A percentile compares a stretch with the other conserved stretches of the same genome.
Evolutionary conservation across 2,797 vertebrate species (phyloP).

Genomic region (Emys orbicularis): DNA sequence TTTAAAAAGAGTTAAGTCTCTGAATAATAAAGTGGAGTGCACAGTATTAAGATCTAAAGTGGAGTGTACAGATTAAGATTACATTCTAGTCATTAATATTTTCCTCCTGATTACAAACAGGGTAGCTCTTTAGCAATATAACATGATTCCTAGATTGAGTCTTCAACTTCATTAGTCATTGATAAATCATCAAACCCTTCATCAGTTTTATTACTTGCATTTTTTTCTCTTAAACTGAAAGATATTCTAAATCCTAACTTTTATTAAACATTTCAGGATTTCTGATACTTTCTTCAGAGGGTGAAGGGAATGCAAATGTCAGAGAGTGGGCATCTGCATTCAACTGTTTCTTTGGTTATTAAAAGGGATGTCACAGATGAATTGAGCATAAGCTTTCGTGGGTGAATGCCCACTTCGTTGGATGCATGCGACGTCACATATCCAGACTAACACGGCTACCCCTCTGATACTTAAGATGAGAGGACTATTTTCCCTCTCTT

Average conservation of each 20-base stretch:
- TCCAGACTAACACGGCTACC: no score
- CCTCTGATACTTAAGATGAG: no score
- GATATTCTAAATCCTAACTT: no score
- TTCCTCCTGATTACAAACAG: background rate
- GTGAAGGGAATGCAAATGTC: background rate
- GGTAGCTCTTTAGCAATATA: background rate
- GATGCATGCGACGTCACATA: no score
- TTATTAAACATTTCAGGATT: background rate
- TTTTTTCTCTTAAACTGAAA: background rate
- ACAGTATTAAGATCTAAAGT: background rate
- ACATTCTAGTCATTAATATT: background rate
- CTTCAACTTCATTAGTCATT: background rate
- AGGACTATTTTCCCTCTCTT: no score
- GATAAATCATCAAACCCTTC: no score
- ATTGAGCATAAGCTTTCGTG: no score
- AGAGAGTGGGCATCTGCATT: background rate
- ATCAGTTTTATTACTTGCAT: background rate
- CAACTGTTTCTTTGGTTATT: background rate
- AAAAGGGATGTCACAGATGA: no score
- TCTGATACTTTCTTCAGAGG: background rate
- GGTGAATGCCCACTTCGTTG: no score
- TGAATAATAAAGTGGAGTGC: no score
- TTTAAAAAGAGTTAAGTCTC: no score
- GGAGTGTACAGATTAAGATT: background rate
- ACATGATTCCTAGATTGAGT: background rate